Base-by-base conservation (phyloP, 1,140 invertebrate genomes). In the Hyles euphorbiae region DNA sequence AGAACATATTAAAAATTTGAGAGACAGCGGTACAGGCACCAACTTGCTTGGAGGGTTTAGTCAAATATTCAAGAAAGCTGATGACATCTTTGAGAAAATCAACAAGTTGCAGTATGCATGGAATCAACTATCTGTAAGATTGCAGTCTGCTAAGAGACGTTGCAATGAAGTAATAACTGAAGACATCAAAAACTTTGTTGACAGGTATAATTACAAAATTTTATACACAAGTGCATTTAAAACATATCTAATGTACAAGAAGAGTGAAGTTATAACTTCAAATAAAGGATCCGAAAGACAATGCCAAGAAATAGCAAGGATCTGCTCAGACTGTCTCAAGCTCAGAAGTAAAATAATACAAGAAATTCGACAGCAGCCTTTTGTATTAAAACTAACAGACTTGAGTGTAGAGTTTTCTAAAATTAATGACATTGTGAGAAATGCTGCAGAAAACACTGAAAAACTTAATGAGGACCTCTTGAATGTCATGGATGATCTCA, bases 281-380 rank as follows among this genome's bases (percentile, higher is more conserved):
- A 75, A 77, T 45, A 79, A 76, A 72, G 76, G 68, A 34, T 76
- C 68, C 65, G 78, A 84, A 52, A 77, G 67, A 46, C 76, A 75
- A 34, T 88, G 84, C 51, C 71, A 75, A 44, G 85, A 89, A 50
- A 87, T 86, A 36, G 76, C 85, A 5, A 87, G 81, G 63, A 58
- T 86, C 11, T 79, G 81, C 40, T 88, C 86, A 58, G 80, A 87
- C 48, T 82, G 83, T 60, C 73, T 89, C 0, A 89, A 89, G 71
- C 59, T 87, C 1, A 76, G 88, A 73, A 83, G 76, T 55, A 88
- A 78, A 72, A 79, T 89, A 44, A 58, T 89, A 10, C 62, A 74
- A 43, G 84, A 89, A 61, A 61, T 83, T 32, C 72, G 80, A 8
- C 71, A 80, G 58, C 85, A 89, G 59, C 73, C 74, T 34, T 85